Evolutionary conservation across 2,888 invertebrate species (phyloP).

Genomic region (Embidobia sp.): DNA sequence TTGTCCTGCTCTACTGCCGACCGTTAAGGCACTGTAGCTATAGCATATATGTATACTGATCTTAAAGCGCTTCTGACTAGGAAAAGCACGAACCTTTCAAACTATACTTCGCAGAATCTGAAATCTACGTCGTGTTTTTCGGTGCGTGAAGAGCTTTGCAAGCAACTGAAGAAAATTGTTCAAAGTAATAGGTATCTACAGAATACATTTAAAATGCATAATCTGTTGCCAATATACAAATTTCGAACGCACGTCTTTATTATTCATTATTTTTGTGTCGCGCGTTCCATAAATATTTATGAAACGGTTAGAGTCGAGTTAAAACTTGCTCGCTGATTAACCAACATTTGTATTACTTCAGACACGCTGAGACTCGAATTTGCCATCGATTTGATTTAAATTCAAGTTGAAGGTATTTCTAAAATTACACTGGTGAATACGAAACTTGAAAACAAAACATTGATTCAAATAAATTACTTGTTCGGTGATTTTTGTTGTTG

Average conservation of each 20-base stretch:
- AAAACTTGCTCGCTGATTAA: no score
- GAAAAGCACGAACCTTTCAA: conserved; percentile 57
- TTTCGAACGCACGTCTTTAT: conserved; percentile 14
- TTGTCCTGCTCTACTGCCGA: conserved; percentile 41
- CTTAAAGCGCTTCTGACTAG: conserved; percentile 56
- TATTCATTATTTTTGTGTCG: no score
- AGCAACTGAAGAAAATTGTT: conserved; percentile 54
- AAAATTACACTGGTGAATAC: no score
- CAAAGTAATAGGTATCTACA: conserved; percentile 43
- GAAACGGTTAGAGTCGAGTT: no score
- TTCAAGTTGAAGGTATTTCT: no score
- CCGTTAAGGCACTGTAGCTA: conserved; percentile 38
- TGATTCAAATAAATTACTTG: no score
- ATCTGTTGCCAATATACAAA: conserved; percentile 26
- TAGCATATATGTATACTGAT: conserved; percentile 44
- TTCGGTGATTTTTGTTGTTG: no score
- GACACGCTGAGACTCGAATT: no score
- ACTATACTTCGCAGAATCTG: conserved; percentile 41
- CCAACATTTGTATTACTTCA: no score
- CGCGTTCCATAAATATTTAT: no score
- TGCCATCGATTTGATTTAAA: no score
- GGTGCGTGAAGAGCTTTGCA: conserved; percentile 58
- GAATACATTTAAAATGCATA: conserved; percentile 44
- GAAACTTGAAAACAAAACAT: no score
- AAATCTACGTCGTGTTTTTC: conserved; percentile 54